Evolutionary conservation across 2,797 vertebrate species (phyloP).

Genomic region (Thunnus albacares): DNA sequence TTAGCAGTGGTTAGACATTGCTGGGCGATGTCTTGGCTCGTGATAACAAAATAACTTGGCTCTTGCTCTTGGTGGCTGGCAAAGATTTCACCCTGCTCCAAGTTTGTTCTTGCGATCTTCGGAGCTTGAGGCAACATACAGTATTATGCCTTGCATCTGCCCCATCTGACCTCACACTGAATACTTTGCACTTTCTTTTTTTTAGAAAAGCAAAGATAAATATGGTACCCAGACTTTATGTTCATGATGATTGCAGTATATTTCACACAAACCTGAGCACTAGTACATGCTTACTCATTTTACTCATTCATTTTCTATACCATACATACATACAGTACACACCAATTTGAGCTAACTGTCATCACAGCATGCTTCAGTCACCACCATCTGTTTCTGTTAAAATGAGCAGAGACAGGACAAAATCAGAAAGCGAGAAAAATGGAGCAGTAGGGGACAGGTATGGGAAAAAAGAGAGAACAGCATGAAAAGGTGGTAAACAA

Average conservation of each 20-base stretch:
- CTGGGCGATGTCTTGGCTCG: constrained; percentile 56
- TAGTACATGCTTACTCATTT: neutral
- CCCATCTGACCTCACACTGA: constrained; percentile 55
- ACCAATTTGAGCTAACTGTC: constrained; percentile 56
- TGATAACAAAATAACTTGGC: constrained; percentile 60
- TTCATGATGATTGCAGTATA: neutral
- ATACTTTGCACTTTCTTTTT: constrained; percentile 15
- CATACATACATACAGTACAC: neutral
- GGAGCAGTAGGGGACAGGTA: constrained; percentile 70
- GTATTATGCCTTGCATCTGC: constrained; percentile 40
- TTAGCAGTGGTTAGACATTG: constrained; percentile 43
- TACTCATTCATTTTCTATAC: neutral
- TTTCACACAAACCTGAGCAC: neutral
- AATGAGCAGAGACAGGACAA: constrained; percentile 57
- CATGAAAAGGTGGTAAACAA: constrained; percentile 84
- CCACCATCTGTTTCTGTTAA: constrained; percentile 58
- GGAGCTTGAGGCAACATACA: constrained; percentile 58
- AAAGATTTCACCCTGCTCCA: constrained; percentile 52
- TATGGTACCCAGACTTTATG: neutral
- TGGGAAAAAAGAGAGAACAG: constrained; percentile 70
- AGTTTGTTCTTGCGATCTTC: constrained; percentile 51
- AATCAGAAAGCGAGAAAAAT: constrained; percentile 66
- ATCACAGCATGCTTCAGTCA: constrained; percentile 48
- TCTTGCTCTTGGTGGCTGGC: constrained; percentile 60
- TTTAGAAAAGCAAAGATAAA: constrained; percentile 13